Evolutionary conservation across 2,888 invertebrate species (phyloP).

Genomic region (Drosophila anceps): DNA sequence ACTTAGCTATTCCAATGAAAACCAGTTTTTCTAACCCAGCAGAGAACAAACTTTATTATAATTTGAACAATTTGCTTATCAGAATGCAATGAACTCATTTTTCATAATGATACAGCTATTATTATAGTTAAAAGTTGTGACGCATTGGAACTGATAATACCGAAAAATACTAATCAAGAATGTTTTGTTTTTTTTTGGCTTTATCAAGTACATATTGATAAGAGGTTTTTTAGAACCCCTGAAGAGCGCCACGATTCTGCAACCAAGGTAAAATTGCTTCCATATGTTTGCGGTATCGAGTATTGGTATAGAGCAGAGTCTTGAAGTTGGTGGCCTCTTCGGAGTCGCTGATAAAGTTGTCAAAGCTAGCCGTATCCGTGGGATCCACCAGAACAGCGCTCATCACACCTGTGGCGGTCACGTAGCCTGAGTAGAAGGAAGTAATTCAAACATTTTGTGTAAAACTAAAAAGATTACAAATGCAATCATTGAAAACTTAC

Average conservation of each 20-base stretch:
- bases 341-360: constrained; percentile 52
- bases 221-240: constrained; percentile 26
- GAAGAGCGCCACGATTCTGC: constrained; percentile 70
- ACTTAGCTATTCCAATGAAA: background rate
- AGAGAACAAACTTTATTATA: background rate
- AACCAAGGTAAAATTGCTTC: constrained; percentile 77
- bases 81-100: background rate
- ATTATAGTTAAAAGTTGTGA: background rate
- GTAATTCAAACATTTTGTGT: background rate
- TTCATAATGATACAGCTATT: background rate
- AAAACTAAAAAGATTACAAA: background rate
- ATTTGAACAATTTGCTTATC: background rate
- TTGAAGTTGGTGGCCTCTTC: constrained; percentile 49
- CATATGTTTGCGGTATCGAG: constrained; percentile 73
- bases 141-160: background rate
- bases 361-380: constrained; percentile 52
- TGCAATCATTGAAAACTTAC: constrained; percentile 45
- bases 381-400: constrained; percentile 64
- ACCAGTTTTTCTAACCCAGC: background rate
- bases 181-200: background rate
- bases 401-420: constrained; percentile 63
- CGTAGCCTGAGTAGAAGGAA: constrained; percentile 38
- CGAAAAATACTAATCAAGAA: background rate
- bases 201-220: background rate
- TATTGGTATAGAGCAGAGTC: constrained; percentile 54